These are phyloP conservation scores for Prunella fulvescens DNA, from an alignment of 2,113 vertebrate genomes.

Conservation along the genomic window DNA sequence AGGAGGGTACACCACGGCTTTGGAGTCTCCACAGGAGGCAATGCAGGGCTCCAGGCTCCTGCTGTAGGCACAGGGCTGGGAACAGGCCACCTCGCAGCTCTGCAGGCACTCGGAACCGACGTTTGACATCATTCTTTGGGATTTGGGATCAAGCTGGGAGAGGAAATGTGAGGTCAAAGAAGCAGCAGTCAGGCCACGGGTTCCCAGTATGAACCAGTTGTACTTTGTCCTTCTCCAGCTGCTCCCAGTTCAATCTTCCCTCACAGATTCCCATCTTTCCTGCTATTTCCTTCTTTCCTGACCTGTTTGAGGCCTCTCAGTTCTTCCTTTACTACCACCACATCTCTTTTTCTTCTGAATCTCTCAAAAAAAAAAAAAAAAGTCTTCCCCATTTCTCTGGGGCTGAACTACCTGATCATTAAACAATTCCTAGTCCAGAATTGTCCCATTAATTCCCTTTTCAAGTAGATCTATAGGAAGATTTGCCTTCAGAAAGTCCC, in stretches of 20 bases:
- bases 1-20: neutral
- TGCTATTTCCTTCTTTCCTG: neutral
- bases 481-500: neutral
- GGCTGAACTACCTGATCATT: neutral
- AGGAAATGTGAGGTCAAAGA: accelerated
- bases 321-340: neutral
- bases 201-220: neutral
- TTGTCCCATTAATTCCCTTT: neutral
- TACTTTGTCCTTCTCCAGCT: neutral
- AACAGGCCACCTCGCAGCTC: neutral
- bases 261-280: neutral
- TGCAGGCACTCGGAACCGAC: neutral
- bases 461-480: neutral
- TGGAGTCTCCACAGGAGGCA: neutral
- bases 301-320: neutral
- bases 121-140: neutral
- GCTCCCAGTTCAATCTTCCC: neutral
- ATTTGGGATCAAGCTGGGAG: neutral
- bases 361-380: neutral
- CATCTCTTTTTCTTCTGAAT: neutral
- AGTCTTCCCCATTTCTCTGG: neutral
- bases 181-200: neutral
- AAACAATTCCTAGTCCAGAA: neutral
- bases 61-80: neutral
- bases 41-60: conserved; percentile 7